Percentiles rank a stretch among this genome's conserved stretches.
phyloP scores from a whole-genome alignment of 1,140 invertebrate genomes.

The Lycorma delicatula region DNA sequence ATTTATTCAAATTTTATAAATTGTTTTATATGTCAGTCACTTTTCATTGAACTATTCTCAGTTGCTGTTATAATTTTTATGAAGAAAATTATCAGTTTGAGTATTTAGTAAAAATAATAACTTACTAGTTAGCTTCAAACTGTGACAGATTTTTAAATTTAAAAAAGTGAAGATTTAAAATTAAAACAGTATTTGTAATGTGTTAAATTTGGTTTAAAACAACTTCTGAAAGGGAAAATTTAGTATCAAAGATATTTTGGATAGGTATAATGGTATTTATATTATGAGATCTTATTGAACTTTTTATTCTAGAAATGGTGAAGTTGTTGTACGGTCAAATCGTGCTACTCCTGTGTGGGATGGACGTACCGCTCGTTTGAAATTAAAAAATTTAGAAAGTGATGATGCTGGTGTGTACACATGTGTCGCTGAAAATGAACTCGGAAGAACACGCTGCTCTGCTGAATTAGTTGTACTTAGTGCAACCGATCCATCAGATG shows the following conservation, averaged over 20 bases:
- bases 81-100: too few species aligned
- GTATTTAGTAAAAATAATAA: too few species aligned
- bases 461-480: conserved; percentile 41
- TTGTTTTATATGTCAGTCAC: too few species aligned
- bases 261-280: background rate
- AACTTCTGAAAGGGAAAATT: too few species aligned
- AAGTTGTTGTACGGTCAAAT: conserved; percentile 36
- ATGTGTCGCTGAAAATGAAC: conserved; percentile 59
- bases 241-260: background rate
- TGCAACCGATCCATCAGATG: conserved; percentile 18
- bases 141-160: too few species aligned
- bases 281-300: background rate
- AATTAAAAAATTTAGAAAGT: conserved; percentile 42
- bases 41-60: too few species aligned
- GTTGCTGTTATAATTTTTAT: too few species aligned
- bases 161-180: too few species aligned
- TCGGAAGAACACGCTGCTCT: conserved; percentile 49
- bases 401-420: conserved; percentile 56
- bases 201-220: too few species aligned
- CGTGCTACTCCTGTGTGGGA: conserved; percentile 37
- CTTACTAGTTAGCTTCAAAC: too few species aligned
- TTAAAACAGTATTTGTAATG: too few species aligned
- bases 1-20: too few species aligned
- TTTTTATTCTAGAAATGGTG: conserved; percentile 42
- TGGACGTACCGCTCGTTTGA: conserved; percentile 39